These are phyloP conservation scores for Ciconia maguari DNA, from an alignment of 2,113 vertebrate species.

Conservation along the genomic window DNA sequence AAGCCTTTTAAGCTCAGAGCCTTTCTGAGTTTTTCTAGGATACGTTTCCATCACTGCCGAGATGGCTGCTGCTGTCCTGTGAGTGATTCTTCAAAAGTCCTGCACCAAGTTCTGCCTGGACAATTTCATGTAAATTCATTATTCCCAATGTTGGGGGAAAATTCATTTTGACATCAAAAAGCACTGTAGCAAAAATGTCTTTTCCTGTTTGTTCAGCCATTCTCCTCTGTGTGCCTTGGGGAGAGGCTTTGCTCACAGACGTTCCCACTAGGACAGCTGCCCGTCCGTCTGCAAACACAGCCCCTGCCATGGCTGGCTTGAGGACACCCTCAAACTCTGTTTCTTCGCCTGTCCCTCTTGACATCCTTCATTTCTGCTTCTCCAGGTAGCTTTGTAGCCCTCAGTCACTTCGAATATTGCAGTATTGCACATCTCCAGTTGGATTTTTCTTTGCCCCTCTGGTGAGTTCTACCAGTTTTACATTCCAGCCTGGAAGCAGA, in stretches of 20 bases:
- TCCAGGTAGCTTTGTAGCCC: background rate
- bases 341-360: background rate
- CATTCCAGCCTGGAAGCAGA: background rate
- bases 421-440: background rate
- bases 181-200: background rate
- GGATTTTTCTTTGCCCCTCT: background rate
- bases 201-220: background rate
- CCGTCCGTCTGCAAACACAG: background rate
- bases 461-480: background rate
- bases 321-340: background rate
- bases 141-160: accelerated
- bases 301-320: background rate
- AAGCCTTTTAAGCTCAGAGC: background rate
- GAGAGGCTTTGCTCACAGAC: background rate
- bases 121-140: background rate
- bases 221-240: background rate
- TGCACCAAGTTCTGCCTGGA: background rate
- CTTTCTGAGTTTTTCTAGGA: background rate
- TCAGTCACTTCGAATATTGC: background rate
- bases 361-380: background rate
- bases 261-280: background rate
- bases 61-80: background rate
- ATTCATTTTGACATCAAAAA: background rate
- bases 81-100: background rate
- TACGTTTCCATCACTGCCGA: background rate